Evolutionary conservation across 92 coral and sea anemone species (phyloP).

Genomic region (Palythoa grandiflora): DNA sequence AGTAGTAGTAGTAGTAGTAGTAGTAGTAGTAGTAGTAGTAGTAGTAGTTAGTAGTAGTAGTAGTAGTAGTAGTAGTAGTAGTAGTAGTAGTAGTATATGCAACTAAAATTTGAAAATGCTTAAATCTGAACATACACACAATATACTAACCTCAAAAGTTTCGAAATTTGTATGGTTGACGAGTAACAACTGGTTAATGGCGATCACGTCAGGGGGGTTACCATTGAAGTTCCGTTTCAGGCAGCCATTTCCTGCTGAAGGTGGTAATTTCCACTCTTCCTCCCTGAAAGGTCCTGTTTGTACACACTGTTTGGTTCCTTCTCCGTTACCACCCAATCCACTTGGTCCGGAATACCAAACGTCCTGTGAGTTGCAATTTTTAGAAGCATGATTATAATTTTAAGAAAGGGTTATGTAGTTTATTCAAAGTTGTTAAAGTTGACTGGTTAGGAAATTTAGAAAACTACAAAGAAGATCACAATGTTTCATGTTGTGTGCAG

Average conservation of each 20-base stretch:
- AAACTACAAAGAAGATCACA: too few species aligned
- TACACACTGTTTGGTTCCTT: conserved; percentile 64
- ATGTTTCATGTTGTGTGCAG: too few species aligned
- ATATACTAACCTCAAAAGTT: conserved; percentile 65
- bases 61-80: too few species aligned
- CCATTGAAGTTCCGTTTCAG: conserved; percentile 75
- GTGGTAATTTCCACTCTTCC: conserved; percentile 62
- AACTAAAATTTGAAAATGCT: too few species aligned
- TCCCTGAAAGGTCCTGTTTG: conserved; percentile 88
- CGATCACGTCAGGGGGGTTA: conserved; percentile 75
- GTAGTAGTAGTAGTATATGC: too few species aligned
- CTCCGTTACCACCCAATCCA: conserved; percentile 92
- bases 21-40: too few species aligned
- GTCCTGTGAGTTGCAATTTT: conserved; percentile 33
- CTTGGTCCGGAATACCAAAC: conserved; percentile 77
- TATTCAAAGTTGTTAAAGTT: too few species aligned
- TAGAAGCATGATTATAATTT: background rate
- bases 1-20: too few species aligned
- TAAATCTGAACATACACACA: too few species aligned
- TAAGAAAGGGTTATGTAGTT: background rate
- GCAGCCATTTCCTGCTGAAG: conserved; percentile 71
- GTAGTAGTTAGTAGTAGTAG: too few species aligned
- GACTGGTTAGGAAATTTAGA: too few species aligned
- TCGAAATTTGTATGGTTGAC: conserved; percentile 45
- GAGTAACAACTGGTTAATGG: conserved; percentile 59